phyloP scores from a whole-genome alignment of 2,888 invertebrate species.

The Celastrina argiolus region DNA sequence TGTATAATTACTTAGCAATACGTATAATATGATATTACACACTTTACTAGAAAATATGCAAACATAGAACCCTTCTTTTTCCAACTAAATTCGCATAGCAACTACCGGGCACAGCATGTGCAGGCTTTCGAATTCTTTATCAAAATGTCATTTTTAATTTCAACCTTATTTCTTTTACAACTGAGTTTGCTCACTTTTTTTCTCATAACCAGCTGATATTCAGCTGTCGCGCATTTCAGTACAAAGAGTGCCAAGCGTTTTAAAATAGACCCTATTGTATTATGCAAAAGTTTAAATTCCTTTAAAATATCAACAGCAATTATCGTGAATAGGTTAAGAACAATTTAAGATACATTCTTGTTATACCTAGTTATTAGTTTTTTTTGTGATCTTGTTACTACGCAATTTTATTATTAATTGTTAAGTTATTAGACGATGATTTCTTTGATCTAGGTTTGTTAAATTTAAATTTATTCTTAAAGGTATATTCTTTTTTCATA shows the following conservation, averaged over 20 bases:
- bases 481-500: too few species aligned
- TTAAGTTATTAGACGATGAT: not conserved
- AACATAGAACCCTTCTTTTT: not conserved
- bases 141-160: slow-evolving; percentile 16
- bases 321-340: slow-evolving; percentile 9
- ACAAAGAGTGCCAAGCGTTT: not conserved
- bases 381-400: not conserved
- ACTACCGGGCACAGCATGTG: slow-evolving; percentile 14
- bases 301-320: not conserved
- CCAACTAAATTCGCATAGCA: slow-evolving; percentile 9
- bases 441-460: not conserved
- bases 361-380: not conserved
- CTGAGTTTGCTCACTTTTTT: slow-evolving; percentile 4
- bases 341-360: slow-evolving; percentile 7
- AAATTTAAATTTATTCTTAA: too few species aligned
- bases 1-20: too few species aligned
- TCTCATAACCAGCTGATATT: slow-evolving; percentile 11
- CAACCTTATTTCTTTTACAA: slow-evolving; percentile 2
- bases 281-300: not conserved
- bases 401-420: not conserved
- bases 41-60: not conserved
- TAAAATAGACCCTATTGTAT: not conserved
- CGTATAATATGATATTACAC: too few species aligned
- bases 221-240: slow-evolving; percentile 17
- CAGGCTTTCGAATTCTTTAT: slow-evolving; percentile 17